Conservation (phyloP, 2,888 invertebrate species). For the Mimumesa dahlbomi region DNA sequence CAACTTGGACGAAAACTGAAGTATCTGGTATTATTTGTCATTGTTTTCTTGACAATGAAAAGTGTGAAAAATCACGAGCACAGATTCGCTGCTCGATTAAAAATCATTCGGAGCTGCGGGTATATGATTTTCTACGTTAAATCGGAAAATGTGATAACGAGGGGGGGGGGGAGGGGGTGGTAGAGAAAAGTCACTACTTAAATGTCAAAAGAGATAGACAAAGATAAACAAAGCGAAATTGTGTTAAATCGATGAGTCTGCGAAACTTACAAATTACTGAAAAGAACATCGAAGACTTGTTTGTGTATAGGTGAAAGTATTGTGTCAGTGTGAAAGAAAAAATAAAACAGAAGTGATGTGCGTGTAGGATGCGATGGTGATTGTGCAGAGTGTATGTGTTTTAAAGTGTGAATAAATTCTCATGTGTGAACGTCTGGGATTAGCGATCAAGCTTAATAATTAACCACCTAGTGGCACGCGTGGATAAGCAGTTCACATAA, state of each 20-base stretch:
- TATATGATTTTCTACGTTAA: too few relatives aligned
- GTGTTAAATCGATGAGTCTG: constrained; percentile 28
- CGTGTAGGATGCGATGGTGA: constrained; percentile 1
- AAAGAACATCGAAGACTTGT: background rate
- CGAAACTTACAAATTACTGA: background rate
- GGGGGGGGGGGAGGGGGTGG: too few relatives aligned
- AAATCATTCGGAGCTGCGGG: too few relatives aligned
- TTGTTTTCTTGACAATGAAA: too few relatives aligned
- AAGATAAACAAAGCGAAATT: constrained; percentile 13
- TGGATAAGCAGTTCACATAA: constrained; percentile 58
- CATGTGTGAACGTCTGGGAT: constrained; percentile 44
- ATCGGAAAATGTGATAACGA: too few relatives aligned
- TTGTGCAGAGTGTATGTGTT: constrained; percentile 5
- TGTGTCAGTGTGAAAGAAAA: background rate
- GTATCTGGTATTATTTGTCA: too few relatives aligned
- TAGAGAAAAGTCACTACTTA: background rate
- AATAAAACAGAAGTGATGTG: constrained; percentile 6
- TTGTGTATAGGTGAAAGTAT: background rate
- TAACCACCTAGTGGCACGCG: constrained; percentile 46
- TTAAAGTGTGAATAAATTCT: background rate
- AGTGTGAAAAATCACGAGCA: too few relatives aligned
- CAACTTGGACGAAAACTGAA: too few relatives aligned
- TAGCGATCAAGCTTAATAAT: constrained; percentile 51
- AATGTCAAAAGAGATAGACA: background rate
- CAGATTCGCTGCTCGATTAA: too few relatives aligned